phyloP scores from a whole-genome alignment of 23 tunicate species.

The Aplidium turbinatum region DNA sequence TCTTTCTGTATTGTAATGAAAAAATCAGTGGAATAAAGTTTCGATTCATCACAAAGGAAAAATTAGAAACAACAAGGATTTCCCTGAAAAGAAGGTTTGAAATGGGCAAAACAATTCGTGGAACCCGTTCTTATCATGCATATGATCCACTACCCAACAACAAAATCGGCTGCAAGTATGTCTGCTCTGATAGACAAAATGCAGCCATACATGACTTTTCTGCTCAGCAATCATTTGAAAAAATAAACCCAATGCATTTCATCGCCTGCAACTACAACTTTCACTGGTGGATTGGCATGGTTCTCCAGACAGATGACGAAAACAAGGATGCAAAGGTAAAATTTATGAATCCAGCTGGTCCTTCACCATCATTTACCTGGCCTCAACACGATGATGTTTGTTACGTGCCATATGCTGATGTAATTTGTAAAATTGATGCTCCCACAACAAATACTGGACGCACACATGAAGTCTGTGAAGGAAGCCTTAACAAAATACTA shows the following conservation, averaged over 20 bases:
- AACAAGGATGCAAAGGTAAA: too few relatives aligned
- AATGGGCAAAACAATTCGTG: not conserved
- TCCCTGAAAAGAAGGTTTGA: not conserved
- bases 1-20: not conserved
- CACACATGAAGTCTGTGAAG: too few relatives aligned
- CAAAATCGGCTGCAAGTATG: conserved; percentile 5
- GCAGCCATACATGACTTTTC: not conserved
- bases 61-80: not conserved
- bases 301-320: too few relatives aligned
- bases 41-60: not conserved
- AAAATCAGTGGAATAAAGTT: conserved; percentile 6
- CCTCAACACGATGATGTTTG: too few relatives aligned
- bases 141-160: not conserved
- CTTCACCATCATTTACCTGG: too few relatives aligned
- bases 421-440: too few relatives aligned
- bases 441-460: too few relatives aligned
- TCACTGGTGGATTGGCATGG: conserved; percentile 13
- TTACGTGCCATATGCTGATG: too few relatives aligned
- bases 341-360: too few relatives aligned
- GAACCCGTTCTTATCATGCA: conserved; percentile 8
- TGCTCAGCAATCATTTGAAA: not conserved
- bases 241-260: not conserved
- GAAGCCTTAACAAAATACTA: too few relatives aligned
- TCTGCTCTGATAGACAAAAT: not conserved
- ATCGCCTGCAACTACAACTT: conserved; percentile 4